Evolutionary conservation across 1,140 invertebrate genomes (phyloP), one percentile per base, ranked within the genome.

Genomic region (Arion vulgaris): DNA sequence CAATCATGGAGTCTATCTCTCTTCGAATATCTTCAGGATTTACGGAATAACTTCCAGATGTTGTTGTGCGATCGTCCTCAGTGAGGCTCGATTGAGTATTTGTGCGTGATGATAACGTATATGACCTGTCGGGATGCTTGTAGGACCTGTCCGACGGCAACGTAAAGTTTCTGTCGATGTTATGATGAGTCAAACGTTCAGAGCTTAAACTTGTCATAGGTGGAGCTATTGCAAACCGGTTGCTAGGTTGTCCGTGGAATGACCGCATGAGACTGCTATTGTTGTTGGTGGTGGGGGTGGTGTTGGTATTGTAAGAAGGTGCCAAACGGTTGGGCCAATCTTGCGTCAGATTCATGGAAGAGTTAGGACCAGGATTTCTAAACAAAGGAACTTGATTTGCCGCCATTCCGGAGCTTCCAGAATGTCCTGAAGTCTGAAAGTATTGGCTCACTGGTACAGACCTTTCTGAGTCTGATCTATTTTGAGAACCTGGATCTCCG

Each of bases 31-130:
- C 88, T 4, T 89, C 87, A 0, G 86, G 84, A 82, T 90, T 89
- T 19, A 91, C 83, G 5, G 86, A 88, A 68, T 89, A 91, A 82
- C 90, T 91, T 39, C 90, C 90, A 0, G 90, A 91, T 11, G 88
- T 89, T 36, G 88, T 90, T n/a, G 79, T 83, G n/a, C 85, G 83
- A 41, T 85, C 85, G 71, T 89, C 89, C 72, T 90, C 88, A 41
- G 38, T n/a, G 7, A 78, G 53, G 32, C 19, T 66, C 0, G 57
- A 51, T 2, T 45, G 71, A 9, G 38, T 75, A 34, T 17, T 45
- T 15, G 38, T 45, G 17, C 45, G 38, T 15, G 19, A 0, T 19
- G 39, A 51, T 19, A 17, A 28, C 1, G 73, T 41, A 34, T 53
- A 75, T 2, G 73, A 45, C 28, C 73, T 45, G 9, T 75, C 45